Evolutionary conservation across 2,113 vertebrate genomes (phyloP).

Genomic region (Heterotilapia buettikoferi): DNA sequence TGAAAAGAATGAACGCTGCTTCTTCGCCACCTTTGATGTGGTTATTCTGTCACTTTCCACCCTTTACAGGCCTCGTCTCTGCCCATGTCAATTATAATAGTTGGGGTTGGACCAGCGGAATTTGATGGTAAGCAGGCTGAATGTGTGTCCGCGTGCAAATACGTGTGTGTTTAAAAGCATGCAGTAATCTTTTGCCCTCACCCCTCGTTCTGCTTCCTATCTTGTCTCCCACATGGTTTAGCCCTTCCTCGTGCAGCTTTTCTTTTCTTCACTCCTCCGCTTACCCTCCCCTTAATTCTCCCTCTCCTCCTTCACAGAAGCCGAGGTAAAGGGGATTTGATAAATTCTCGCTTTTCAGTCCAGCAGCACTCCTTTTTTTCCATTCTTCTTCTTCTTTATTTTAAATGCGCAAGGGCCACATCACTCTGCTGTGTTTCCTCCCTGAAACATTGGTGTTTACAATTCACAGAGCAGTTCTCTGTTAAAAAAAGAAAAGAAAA

Average conservation of each 20-base stretch:
- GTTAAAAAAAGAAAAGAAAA: not conserved
- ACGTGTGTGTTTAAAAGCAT: conserved; percentile 13
- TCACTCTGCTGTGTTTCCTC: not conserved
- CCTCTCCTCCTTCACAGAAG: not conserved
- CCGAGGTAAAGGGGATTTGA: not conserved
- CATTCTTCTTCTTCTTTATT: not conserved
- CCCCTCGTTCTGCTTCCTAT: conserved; percentile 19
- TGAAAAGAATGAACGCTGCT: not conserved
- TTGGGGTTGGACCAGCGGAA: conserved; percentile 94
- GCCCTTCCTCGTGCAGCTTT: not conserved
- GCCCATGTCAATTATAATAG: conserved; percentile 98
- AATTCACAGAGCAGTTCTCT: not conserved
- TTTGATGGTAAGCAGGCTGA: conserved; percentile 84
- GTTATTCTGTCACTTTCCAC: conserved; percentile 8
- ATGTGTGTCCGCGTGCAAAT: not conserved
- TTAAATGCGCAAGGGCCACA: not conserved
- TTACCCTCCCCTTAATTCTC: not conserved
- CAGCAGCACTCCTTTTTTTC: not conserved
- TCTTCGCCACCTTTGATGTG: not conserved
- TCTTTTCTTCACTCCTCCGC: not conserved
- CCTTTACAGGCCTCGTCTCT: conserved; percentile 83
- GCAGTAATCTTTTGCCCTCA: conserved; percentile 20
- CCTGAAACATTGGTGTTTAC: not conserved
- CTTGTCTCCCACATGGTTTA: conserved; percentile 37
- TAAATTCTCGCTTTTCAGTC: not conserved